These are phyloP conservation scores for Patella depressa DNA, from an alignment of 2,888 invertebrate genomes.

Conservation along the genomic window DNA sequence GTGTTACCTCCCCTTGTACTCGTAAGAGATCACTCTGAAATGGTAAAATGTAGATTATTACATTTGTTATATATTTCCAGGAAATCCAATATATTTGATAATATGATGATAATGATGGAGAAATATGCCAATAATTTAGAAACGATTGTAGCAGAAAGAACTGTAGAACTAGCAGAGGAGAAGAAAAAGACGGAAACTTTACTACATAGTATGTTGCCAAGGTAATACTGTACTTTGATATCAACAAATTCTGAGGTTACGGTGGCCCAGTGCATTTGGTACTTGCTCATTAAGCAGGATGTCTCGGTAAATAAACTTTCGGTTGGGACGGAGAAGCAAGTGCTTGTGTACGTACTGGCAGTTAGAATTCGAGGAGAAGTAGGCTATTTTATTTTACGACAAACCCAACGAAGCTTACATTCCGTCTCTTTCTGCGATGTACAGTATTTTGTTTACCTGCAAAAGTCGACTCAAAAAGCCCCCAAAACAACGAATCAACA, in stretches of 20 bases:
- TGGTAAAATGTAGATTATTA: no score
- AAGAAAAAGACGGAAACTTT: conserved; percentile 96
- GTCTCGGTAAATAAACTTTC: not conserved
- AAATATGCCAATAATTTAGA: conserved; percentile 96
- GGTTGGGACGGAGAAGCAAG: no score
- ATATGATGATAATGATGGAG: conserved; percentile 98
- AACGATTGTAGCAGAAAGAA: conserved; percentile 91
- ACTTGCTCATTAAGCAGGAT: not conserved
- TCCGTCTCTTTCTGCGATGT: no score
- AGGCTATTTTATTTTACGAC: no score
- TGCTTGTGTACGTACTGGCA: no score
- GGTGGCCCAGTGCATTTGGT: not conserved
- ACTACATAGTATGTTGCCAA: conserved; percentile 73
- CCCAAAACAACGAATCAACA: no score
- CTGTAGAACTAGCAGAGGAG: conserved; percentile 92
- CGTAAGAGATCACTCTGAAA: conserved; percentile 10
- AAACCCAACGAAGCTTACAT: no score
- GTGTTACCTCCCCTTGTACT: not conserved
- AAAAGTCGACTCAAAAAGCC: no score
- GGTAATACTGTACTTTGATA: conserved; percentile 56
- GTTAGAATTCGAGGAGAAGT: no score
- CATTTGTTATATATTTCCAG: conserved; percentile 42
- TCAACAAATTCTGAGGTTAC: not conserved
- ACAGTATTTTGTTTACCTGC: no score
- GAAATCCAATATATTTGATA: conserved; percentile 88